phyloP scores from a whole-genome alignment of 1,140 invertebrate genomes.

The Drosophila parabipectinata region DNA sequence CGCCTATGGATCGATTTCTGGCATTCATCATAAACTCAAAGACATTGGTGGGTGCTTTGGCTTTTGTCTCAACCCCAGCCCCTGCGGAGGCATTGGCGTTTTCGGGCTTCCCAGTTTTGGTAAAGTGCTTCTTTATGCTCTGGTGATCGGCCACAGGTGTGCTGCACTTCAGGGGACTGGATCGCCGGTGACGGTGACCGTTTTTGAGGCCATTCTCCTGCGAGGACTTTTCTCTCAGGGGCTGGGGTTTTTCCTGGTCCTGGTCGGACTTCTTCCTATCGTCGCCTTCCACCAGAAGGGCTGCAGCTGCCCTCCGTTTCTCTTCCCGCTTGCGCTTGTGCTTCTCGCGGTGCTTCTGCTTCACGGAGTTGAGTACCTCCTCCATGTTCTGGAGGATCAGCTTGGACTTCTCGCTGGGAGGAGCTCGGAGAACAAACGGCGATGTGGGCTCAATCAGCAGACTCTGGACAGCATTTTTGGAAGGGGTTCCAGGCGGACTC shows the following conservation, averaged over 20 bases:
- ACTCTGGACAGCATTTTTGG: slow-evolving; percentile 53
- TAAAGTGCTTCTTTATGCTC: slow-evolving; percentile 64
- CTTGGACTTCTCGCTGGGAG: slow-evolving; percentile 77
- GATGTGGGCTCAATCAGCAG: slow-evolving; percentile 51
- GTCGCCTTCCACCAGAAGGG: slow-evolving; percentile 49
- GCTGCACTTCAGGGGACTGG: slow-evolving; percentile 57
- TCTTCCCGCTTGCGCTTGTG: slow-evolving; percentile 78
- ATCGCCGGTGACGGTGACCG: slow-evolving; percentile 24
- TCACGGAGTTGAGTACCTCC: slow-evolving; percentile 77
- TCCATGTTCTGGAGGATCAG: slow-evolving; percentile 83
- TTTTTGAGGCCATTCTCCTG: slow-evolving; percentile 61
- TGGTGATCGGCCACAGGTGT: slow-evolving; percentile 42
- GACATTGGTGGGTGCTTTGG: slow-evolving; percentile 84
- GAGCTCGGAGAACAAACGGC: slow-evolving; percentile 71
- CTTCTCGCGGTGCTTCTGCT: slow-evolving; percentile 80
- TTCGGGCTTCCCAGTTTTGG: slow-evolving; percentile 29
- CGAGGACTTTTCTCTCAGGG: slow-evolving; percentile 64
- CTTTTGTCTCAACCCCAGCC: background rate
- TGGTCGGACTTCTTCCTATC: slow-evolving; percentile 19
- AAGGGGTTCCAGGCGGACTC: slow-evolving; percentile 50
- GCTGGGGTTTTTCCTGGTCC: slow-evolving; percentile 46
- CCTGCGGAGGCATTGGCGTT: slow-evolving; percentile 3
- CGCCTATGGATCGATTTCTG: slow-evolving; percentile 86
- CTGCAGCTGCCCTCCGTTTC: slow-evolving; percentile 71
- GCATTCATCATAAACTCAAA: slow-evolving; percentile 88